Percentiles rank a stretch among this genome's conserved stretches.
Conservation (phyloP, 2,888 invertebrate species). For the Melolontha melolontha region DNA sequence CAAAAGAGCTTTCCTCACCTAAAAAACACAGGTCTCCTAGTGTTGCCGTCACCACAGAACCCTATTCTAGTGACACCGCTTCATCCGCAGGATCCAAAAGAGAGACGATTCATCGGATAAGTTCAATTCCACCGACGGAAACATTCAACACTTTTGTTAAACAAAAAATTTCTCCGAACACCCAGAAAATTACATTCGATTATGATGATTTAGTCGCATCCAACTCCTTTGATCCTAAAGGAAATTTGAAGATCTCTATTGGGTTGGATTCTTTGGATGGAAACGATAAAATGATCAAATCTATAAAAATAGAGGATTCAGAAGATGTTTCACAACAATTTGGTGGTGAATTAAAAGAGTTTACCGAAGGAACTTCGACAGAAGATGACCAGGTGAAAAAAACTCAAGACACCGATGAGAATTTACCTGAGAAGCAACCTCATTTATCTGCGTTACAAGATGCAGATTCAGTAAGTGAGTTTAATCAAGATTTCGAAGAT, state of each 20-base stretch:
- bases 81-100: constrained; percentile 6
- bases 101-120: constrained; percentile 29
- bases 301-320: background rate
- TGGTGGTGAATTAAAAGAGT: too few species aligned
- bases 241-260: constrained; percentile 9
- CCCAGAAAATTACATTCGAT: constrained; percentile 16
- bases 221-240: background rate
- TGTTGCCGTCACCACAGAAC: background rate
- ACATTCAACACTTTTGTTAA: constrained; percentile 39
- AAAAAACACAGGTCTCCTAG: background rate
- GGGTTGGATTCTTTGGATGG: constrained; percentile 4
- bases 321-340: background rate
- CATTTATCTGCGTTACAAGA: too few species aligned
- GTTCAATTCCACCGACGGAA: constrained; percentile 37
- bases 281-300: background rate
- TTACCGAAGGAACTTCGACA: too few species aligned
- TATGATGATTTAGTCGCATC: constrained; percentile 1
- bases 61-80: constrained; percentile 7
- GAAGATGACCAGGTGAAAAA: too few species aligned
- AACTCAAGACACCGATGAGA: too few species aligned
- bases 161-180: constrained; percentile 22
- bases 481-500: background rate
- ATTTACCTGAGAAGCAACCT: too few species aligned
- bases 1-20: background rate
- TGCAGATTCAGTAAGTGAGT: too few species aligned